phyloP scores from a whole-genome alignment of 1,140 invertebrate genomes.

The Drosophila nikananu region DNA sequence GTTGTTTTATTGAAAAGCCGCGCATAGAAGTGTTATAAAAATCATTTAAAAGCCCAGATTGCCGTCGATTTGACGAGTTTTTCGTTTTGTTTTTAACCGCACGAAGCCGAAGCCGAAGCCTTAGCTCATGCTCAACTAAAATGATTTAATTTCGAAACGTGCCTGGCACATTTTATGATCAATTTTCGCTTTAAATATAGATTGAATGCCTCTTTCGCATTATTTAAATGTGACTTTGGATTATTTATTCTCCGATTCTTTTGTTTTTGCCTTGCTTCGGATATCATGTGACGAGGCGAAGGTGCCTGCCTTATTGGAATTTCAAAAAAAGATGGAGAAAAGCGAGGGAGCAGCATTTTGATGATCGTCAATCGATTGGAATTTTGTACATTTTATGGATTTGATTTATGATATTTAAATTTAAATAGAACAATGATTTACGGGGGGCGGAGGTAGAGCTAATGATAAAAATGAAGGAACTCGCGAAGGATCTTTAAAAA shows the following conservation, averaged over 20 bases:
- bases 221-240: conserved; percentile 44
- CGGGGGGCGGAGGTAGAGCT: neutral
- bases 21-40: conserved; percentile 76
- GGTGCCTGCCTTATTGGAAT: conserved; percentile 25
- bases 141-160: conserved; percentile 85
- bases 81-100: conserved; percentile 33
- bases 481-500: no score
- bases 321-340: neutral
- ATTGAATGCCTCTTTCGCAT: conserved; percentile 40
- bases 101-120: conserved; percentile 25
- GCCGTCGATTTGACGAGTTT: conserved; percentile 49
- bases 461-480: no score
- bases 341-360: conserved; percentile 12
- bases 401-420: conserved; percentile 47
- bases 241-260: conserved; percentile 30
- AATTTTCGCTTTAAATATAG: conserved; percentile 72
- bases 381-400: conserved; percentile 34
- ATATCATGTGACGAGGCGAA: conserved; percentile 47
- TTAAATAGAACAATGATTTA: conserved; percentile 44
- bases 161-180: conserved; percentile 74
- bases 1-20: conserved; percentile 43
- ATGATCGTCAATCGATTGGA: conserved; percentile 25
- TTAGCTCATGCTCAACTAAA: conserved; percentile 66
- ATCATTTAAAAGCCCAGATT: conserved; percentile 74
- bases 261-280: conserved; percentile 40